Base-by-base conservation (phyloP, 2,888 invertebrate genomes). In the Acanthosepion lycidas region DNA sequence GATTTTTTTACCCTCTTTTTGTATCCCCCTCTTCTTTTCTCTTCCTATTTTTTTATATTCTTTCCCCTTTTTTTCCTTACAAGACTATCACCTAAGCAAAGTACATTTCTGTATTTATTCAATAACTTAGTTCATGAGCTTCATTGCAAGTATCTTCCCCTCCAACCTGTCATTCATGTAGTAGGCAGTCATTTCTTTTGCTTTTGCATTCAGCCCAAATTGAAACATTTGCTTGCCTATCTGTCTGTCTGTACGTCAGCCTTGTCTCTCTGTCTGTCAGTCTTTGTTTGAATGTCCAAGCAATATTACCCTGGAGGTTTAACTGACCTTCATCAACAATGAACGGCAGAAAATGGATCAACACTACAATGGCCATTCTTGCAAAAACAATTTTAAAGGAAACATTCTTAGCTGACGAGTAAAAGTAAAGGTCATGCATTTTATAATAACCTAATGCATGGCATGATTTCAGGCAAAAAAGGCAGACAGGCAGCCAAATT, bases 81-180 rank as follows among this genome's bases (percentile, higher is more conserved):
- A n/a, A 78, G n/a, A 12, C 78, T n/a, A n/a, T 78, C 78, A 78
- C n/a, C 78, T 78, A n/a, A 78, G 28, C 28, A 78, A 78, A 78
- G 78, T 78, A 78, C 78, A n/a, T 78, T 78, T 78, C 78, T 78
- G n/a, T n/a, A 78, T 78, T 78, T 78, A 78, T 78, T 78, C 78
- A 78, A 78, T n/a, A n/a, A 78, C n/a, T n/a, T 78, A 78, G n/a
- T n/a, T n/a, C n/a, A 28, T 78, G n/a, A n/a, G 78, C n/a, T 78
- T 78, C 78, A 78, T 78, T 78, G 78, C n/a, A 33, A 78, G 78
- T n/a, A 78, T n/a, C 78, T n/a, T n/a, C n/a, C n/a, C 78, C 78
- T 18, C 28, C n/a, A 33, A 78, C 78, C n/a, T 78, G 28, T n/a
- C 78, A 78, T 78, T 78, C 78, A n/a, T 78, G 78, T 33, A n/a